A percentile compares a stretch with the other conserved stretches of the same genome.
Conservation (phyloP, 1,140 invertebrate species). For the Babylonia areolata region DNA sequence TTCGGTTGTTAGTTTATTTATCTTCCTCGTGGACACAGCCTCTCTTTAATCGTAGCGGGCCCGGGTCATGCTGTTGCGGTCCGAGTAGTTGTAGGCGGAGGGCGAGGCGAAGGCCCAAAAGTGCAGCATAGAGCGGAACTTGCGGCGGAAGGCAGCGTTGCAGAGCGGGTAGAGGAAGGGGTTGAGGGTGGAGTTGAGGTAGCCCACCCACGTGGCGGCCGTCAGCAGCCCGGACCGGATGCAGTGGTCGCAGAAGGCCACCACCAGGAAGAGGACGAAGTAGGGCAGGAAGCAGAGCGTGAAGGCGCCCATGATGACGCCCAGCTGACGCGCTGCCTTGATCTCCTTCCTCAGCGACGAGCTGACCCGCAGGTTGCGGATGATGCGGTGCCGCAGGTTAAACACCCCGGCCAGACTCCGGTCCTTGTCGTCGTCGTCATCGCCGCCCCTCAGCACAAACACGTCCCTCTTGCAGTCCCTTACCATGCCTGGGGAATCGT, state of each 20-base stretch:
- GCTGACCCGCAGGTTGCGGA: conserved; percentile 63
- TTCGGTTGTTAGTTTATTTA: too few relatives aligned
- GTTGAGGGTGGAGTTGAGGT: conserved; percentile 80
- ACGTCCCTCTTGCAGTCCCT: conserved; percentile 45
- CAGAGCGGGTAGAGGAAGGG: conserved; percentile 80
- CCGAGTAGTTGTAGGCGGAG: conserved; percentile 27
- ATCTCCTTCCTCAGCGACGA: conserved; percentile 79
- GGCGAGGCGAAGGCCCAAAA: conserved; percentile 41
- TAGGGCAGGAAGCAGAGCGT: conserved; percentile 82
- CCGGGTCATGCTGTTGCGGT: conserved; percentile 47
- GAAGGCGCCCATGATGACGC: conserved; percentile 83
- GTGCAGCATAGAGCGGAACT: conserved; percentile 78
- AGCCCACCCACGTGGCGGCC: conserved; percentile 80
- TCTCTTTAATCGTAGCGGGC: conserved; percentile 49
- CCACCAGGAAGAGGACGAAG: conserved; percentile 81
- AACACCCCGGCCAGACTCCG: conserved; percentile 50
- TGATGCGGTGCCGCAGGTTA: conserved; percentile 41
- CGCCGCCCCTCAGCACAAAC: conserved; percentile 47
- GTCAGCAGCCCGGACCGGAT: conserved; percentile 69
- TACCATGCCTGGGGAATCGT: conserved; percentile 36
- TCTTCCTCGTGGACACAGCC: too few relatives aligned
- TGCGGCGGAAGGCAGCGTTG: conserved; percentile 79
- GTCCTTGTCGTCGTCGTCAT: conserved; percentile 49
- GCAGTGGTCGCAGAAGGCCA: conserved; percentile 80
- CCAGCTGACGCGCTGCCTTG: conserved; percentile 82